A percentile compares a stretch with the other conserved stretches of the same genome.
These are phyloP conservation scores for Vandiemenella viatica DNA, from an alignment of 2,888 invertebrate species.

Conservation along the genomic window DNA sequence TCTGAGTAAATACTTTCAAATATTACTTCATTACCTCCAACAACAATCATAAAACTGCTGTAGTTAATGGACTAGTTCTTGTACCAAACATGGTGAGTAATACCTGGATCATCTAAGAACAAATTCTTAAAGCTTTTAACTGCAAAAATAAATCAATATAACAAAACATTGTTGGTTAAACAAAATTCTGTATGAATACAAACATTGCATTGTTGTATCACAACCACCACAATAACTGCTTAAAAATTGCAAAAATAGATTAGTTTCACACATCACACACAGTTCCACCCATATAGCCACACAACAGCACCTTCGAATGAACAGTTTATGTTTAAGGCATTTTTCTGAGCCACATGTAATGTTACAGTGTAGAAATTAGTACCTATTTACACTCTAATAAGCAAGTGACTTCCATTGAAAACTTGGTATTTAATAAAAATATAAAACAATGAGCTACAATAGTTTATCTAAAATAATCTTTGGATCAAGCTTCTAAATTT, in stretches of 20 bases:
- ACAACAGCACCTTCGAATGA: neutral
- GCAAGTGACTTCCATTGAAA: neutral
- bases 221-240: neutral
- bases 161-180: no score
- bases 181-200: no score
- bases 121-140: no score
- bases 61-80: no score
- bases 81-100: no score
- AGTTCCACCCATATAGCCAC: neutral
- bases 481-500: constrained; percentile 3
- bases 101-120: no score
- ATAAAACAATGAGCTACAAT: neutral
- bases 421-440: neutral
- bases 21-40: no score
- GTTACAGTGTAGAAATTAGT: neutral
- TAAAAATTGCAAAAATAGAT: neutral
- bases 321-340: neutral
- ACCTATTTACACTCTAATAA: neutral
- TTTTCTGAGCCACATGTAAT: neutral
- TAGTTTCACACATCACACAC: neutral
- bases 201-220: no score
- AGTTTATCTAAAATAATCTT: constrained; percentile 3
- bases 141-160: no score
- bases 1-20: no score
- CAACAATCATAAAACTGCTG: no score